Evolutionary conservation across 2,888 invertebrate species (phyloP).

Genomic region (Sycophila texana): DNA sequence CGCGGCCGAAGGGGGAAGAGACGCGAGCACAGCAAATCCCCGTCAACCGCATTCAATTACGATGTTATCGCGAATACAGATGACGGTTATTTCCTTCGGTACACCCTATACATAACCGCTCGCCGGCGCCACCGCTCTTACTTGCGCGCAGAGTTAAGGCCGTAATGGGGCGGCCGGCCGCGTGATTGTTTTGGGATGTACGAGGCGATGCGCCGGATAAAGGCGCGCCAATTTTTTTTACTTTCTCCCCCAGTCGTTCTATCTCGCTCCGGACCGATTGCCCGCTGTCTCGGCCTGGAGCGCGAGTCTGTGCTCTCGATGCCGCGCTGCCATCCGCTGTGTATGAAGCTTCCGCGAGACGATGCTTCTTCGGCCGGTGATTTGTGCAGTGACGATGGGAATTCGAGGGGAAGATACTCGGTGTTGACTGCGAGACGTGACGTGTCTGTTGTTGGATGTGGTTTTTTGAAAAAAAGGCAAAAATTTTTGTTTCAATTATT

Average conservation of each 20-base stretch:
- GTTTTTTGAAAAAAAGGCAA: too few relatives aligned
- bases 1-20: constrained; percentile 49
- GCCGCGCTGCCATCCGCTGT: neutral
- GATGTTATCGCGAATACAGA: constrained; percentile 76
- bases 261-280: neutral
- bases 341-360: neutral
- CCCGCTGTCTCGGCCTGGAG: neutral
- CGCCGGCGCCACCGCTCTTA: constrained; percentile 59
- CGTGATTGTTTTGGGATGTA: constrained; percentile 74
- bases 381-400: neutral
- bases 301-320: neutral
- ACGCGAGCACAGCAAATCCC: constrained; percentile 70
- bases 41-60: constrained; percentile 76
- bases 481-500: too few relatives aligned
- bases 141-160: constrained; percentile 61
- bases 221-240: constrained; percentile 64
- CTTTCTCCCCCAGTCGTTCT: constrained; percentile 2
- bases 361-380: neutral
- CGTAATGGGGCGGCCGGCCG: constrained; percentile 67
- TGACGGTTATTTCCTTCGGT: constrained; percentile 76
- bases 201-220: constrained; percentile 67
- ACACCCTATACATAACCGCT: constrained; percentile 74
- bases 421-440: neutral
- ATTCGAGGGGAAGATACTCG: neutral
- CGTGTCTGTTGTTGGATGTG: neutral